Conservation (phyloP, 2,113 vertebrate genomes). For the Psettodes erumei region DNA sequence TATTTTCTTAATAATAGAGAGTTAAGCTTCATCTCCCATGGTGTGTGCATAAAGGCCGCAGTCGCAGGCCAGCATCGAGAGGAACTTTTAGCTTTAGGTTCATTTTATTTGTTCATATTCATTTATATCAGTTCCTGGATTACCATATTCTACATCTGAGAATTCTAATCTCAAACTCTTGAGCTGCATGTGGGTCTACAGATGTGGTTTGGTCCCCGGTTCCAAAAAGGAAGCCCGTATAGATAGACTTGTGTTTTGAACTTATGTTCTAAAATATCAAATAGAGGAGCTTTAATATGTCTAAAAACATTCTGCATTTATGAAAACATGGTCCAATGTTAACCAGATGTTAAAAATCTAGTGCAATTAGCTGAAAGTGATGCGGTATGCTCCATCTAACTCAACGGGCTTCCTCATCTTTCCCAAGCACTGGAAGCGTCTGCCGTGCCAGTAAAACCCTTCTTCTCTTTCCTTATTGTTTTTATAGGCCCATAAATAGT, state of each 20-base stretch:
- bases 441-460: conserved; percentile 62
- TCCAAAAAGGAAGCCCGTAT: background rate
- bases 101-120: too few relatives aligned
- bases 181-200: background rate
- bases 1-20: background rate
- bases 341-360: conserved; percentile 73
- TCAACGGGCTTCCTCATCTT: conserved; percentile 55
- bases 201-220: background rate
- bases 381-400: conserved; percentile 59
- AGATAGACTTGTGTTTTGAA: conserved; percentile 20
- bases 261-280: conserved; percentile 22
- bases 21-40: too few relatives aligned
- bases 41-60: background rate
- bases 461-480: conserved; percentile 71
- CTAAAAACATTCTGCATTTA: conserved; percentile 30
- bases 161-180: background rate
- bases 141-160: background rate
- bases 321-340: conserved; percentile 76
- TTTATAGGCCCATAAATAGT: conserved; percentile 79
- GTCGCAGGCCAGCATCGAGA: too few relatives aligned
- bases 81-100: too few relatives aligned
- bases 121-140: too few relatives aligned
- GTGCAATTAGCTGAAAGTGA: conserved; percentile 70
- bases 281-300: conserved; percentile 35
- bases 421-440: conserved; percentile 62